phyloP scores from a whole-genome alignment of 2,888 invertebrate species.

The Euproctis similis region DNA sequence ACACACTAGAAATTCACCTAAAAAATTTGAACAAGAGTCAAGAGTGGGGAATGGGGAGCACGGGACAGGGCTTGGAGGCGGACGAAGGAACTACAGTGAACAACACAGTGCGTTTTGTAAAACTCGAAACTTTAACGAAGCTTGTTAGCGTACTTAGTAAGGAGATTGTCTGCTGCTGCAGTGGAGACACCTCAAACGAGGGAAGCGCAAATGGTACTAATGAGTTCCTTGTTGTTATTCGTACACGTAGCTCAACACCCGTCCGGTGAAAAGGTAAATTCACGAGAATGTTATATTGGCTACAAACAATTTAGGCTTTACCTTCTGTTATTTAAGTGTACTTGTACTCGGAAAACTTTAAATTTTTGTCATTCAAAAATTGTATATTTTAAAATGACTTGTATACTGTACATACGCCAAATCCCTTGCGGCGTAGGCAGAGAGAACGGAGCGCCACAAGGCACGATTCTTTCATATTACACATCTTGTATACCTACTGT shows the following conservation, averaged over 20 bases:
- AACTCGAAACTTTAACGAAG: constrained; percentile 59
- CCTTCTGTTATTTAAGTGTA: too few species aligned
- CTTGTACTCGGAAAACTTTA: too few species aligned
- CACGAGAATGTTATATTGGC: too few species aligned
- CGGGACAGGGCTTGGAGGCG: constrained; percentile 15
- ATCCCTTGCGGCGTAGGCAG: too few species aligned
- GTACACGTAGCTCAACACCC: constrained; percentile 33
- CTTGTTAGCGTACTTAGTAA: constrained; percentile 65
- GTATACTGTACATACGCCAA: too few species aligned
- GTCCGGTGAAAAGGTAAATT: too few species aligned
- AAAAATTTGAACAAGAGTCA: constrained; percentile 40
- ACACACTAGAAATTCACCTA: constrained; percentile 34
- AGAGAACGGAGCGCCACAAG: too few species aligned
- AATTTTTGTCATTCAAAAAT: too few species aligned
- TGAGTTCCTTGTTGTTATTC: constrained; percentile 59
- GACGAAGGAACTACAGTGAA: constrained; percentile 23
- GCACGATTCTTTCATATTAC: too few species aligned
- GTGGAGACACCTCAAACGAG: constrained; percentile 50
- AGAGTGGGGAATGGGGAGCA: constrained; percentile 2
- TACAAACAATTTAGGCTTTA: too few species aligned
- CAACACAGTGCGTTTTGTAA: constrained; percentile 44
- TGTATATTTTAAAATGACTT: too few species aligned
- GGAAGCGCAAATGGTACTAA: constrained; percentile 61
- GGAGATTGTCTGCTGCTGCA: constrained; percentile 57
- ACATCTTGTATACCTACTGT: too few species aligned